A percentile compares a stretch with the other conserved stretches of the same genome.
These are phyloP conservation scores for Anoura caudifer DNA, from an alignment of 2,113 vertebrate genomes.

Conservation along the genomic window DNA sequence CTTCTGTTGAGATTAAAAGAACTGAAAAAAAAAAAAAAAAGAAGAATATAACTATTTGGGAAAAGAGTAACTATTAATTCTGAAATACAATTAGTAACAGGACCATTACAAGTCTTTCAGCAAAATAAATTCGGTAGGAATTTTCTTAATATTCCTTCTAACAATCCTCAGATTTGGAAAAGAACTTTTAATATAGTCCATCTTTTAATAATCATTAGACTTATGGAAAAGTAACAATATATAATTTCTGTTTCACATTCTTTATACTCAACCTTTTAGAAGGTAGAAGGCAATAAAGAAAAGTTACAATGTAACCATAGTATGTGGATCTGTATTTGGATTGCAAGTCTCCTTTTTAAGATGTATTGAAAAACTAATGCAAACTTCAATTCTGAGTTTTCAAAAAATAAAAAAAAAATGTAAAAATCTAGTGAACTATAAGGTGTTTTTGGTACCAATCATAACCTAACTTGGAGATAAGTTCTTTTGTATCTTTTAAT, in stretches of 20 bases:
- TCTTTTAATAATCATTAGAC: not conserved
- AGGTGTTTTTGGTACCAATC: not conserved
- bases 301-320: not conserved
- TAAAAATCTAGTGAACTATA: not conserved
- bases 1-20: constrained; percentile 84
- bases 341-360: constrained; percentile 36
- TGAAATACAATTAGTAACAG: not conserved
- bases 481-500: constrained; percentile 26
- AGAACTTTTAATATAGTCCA: not conserved
- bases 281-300: constrained; percentile 21
- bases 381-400: constrained; percentile 24
- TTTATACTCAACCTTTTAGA: constrained; percentile 2
- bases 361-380: constrained; percentile 37
- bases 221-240: not conserved
- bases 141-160: not conserved
- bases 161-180: not conserved
- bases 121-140: not conserved
- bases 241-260: not conserved
- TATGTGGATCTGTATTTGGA: not conserved
- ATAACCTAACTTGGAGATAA: constrained; percentile 28
- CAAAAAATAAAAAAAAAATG: not conserved
- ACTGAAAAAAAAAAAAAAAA: constrained; percentile 68
- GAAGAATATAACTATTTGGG: not conserved
- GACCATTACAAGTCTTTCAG: not conserved
- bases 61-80: not conserved